These are phyloP conservation scores for Colaptes auratus DNA, from an alignment of 2,113 vertebrate genomes.

Conservation along the genomic window DNA sequence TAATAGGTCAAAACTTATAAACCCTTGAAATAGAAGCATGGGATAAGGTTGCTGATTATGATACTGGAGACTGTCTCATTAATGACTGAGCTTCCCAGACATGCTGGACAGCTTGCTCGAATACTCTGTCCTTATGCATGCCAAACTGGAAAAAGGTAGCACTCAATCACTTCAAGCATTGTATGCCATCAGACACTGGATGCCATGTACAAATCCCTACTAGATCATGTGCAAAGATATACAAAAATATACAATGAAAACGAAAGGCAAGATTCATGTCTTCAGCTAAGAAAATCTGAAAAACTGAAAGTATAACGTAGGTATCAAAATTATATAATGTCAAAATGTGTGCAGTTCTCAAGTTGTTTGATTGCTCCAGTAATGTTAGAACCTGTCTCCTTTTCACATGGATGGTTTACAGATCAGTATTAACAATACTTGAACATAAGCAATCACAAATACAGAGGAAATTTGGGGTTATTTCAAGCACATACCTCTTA, in stretches of 20 bases:
- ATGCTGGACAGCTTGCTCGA: background rate
- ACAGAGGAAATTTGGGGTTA: background rate
- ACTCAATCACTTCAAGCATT: background rate
- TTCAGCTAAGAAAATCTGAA: background rate
- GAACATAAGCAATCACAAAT: background rate
- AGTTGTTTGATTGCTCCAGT: background rate
- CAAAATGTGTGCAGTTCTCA: background rate
- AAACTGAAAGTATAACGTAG: background rate
- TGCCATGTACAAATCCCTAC: background rate
- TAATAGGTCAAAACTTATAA: background rate
- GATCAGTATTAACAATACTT: background rate
- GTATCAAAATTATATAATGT: background rate
- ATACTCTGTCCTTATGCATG: background rate
- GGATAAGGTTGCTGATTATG: background rate
- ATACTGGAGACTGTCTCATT: background rate
- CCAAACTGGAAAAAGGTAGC: background rate
- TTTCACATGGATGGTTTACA: background rate
- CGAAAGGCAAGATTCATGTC: background rate
- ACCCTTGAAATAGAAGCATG: background rate
- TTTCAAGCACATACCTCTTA: background rate
- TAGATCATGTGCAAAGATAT: background rate
- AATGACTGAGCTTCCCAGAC: background rate
- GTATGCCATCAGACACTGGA: background rate
- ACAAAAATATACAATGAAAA: background rate
- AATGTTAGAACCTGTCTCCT: background rate